These are phyloP conservation scores for Anoncus sp. DNA, from an alignment of 2,888 invertebrate species.

Conservation along the genomic window DNA sequence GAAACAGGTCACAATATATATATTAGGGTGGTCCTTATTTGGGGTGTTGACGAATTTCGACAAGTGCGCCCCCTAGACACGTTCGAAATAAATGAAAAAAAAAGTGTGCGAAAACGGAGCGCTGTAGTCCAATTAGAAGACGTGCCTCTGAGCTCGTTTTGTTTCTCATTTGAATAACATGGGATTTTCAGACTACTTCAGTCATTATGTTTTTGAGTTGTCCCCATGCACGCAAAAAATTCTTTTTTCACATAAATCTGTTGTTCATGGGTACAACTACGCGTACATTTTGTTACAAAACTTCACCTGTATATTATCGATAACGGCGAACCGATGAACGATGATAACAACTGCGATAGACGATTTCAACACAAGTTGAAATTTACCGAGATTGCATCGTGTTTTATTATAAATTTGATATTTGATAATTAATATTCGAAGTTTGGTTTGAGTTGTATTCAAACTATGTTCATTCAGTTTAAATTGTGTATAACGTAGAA, in stretches of 20 bases:
- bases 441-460: too few species aligned
- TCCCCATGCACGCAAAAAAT: slow-evolving; percentile 4
- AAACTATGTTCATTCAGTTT: too few species aligned
- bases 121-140: slow-evolving; percentile 17
- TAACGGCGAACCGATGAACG: too few species aligned
- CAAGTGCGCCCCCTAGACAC: slow-evolving; percentile 22
- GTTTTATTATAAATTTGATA: too few species aligned
- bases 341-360: too few species aligned
- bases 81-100: slow-evolving; percentile 23
- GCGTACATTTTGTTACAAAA: slow-evolving; percentile 14
- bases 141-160: slow-evolving; percentile 22
- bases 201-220: slow-evolving; percentile 14
- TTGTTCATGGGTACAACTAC: neutral
- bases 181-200: slow-evolving; percentile 9
- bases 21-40: too few species aligned
- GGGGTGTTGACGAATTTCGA: slow-evolving; percentile 20
- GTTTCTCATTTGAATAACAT: slow-evolving; percentile 36
- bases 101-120: slow-evolving; percentile 28
- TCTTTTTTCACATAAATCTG: neutral
- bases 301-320: too few species aligned
- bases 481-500: too few species aligned
- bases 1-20: too few species aligned
- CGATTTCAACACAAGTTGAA: too few species aligned
- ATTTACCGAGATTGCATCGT: too few species aligned
- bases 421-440: too few species aligned